phyloP scores from a whole-genome alignment of 2,113 vertebrate species.

The Corynorhinus townsendii region DNA sequence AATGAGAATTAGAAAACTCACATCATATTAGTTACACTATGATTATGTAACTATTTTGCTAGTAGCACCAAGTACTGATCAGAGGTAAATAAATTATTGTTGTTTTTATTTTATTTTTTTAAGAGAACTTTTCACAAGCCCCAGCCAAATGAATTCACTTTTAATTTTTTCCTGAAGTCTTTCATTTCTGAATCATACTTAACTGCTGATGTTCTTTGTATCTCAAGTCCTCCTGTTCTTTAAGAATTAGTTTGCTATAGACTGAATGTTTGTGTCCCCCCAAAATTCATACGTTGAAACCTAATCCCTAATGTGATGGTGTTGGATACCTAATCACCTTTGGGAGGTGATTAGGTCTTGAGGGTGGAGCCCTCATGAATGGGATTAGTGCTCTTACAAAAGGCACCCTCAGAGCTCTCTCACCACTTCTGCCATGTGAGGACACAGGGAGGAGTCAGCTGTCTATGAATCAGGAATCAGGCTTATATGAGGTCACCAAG shows the following conservation, averaged over 20 bases:
- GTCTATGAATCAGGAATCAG: neutral
- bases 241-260: neutral
- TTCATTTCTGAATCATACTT: neutral
- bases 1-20: slow-evolving; percentile 39
- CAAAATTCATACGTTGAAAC: neutral
- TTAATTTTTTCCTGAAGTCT: neutral
- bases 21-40: neutral
- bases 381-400: neutral
- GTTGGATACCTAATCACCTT: neutral
- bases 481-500: neutral
- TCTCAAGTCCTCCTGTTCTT: neutral
- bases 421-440: neutral
- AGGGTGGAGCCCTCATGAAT: neutral
- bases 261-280: neutral
- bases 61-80: neutral
- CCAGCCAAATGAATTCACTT: neutral
- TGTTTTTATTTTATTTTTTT: neutral
- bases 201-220: neutral
- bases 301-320: neutral
- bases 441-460: neutral
- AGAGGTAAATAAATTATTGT: neutral
- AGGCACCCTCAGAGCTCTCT: neutral
- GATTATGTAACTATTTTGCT: slow-evolving; percentile 15
- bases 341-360: neutral
- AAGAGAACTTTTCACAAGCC: neutral